Percentiles rank a stretch among this genome's conserved stretches.
Evolutionary conservation across 2,888 invertebrate genomes (phyloP).

Genomic region (Dasypolia templi): DNA sequence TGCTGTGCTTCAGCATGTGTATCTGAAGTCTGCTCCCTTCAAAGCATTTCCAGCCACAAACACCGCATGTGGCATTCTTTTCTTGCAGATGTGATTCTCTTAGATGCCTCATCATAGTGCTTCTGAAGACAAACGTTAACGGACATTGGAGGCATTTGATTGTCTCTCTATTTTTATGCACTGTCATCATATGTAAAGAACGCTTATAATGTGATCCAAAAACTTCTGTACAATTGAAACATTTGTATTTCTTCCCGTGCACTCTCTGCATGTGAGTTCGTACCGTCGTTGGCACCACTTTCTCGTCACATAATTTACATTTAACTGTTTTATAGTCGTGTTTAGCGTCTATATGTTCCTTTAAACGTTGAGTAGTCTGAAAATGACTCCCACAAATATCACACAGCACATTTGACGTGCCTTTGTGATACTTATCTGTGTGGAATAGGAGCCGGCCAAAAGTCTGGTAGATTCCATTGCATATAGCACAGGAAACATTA

Average conservation of each 20-base stretch:
- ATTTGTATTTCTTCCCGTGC: slow-evolving; percentile 67
- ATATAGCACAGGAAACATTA: slow-evolving; percentile 69
- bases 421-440: slow-evolving; percentile 68
- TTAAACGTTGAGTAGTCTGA: slow-evolving; percentile 60
- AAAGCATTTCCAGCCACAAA: slow-evolving; percentile 74
- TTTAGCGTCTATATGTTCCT: slow-evolving; percentile 67
- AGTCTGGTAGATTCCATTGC: slow-evolving; percentile 64
- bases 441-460: slow-evolving; percentile 72
- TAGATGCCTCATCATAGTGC: slow-evolving; percentile 69
- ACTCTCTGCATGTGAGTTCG: slow-evolving; percentile 73
- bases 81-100: slow-evolving; percentile 70
- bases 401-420: slow-evolving; percentile 64
- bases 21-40: slow-evolving; percentile 52
- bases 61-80: slow-evolving; percentile 77
- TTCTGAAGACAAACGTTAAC: slow-evolving; percentile 69
- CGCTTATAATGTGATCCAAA: slow-evolving; percentile 70
- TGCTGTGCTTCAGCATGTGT: slow-evolving; percentile 65
- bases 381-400: slow-evolving; percentile 74
- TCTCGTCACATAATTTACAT: slow-evolving; percentile 71
- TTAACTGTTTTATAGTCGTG: slow-evolving; percentile 65
- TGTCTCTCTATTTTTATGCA: slow-evolving; percentile 63
- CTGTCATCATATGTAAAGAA: slow-evolving; percentile 62
- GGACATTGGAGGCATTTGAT: slow-evolving; percentile 69
- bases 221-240: slow-evolving; percentile 59
- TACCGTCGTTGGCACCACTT: slow-evolving; percentile 74